Evolutionary conservation across 2,113 vertebrate species (phyloP), one percentile per base, ranked within the genome.

Genomic region (Nothobranchius kuhntae): DNA sequence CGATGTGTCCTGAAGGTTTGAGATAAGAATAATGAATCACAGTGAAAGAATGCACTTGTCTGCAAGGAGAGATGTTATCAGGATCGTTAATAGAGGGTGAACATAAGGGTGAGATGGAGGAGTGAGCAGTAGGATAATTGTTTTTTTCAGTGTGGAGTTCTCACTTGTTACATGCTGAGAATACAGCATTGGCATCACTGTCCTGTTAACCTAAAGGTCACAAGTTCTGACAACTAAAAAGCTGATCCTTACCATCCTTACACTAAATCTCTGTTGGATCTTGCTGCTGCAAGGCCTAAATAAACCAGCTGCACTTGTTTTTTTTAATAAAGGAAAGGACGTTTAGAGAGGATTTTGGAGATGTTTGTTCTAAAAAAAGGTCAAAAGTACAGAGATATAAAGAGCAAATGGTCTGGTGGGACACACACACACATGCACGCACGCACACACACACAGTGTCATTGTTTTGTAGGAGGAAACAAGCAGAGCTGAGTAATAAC

Each of bases 1-100:
- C n/a, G 6, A 21, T 66, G 59, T 84, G 60, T 86, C 84, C 71
- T 15, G 50, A 69, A 17, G 61, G 78, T 71, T 59, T 40, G 46
- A 75, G 80, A 88, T 89, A 81, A 81, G 75, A 62, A 51, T 66
- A 8, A 82, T 89, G 82, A 87, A 77, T 89, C 90, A 86, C 55
- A n/a, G 44, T 45, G 73, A 73, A 75, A 63, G 76, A 84, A 85
- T 85, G 65, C 82, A 77, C 75, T 79, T 79, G 82, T 80, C 65
- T 3, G 40, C 71, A 80, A 80, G 84, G 65, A 78, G 78, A 85
- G 81, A 80, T 84, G 77, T 50, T 86, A 78, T 85, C 71, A 4
- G 15, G 68, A 67, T 75, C 82, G 83, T 82, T 84, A 71, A 81
- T 76, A 21, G 71, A 84, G 77, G 79, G 56, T 60, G 46, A 75